These are phyloP conservation scores for Alca torda DNA, from an alignment of 2,797 vertebrate genomes.

Conservation along the genomic window DNA sequence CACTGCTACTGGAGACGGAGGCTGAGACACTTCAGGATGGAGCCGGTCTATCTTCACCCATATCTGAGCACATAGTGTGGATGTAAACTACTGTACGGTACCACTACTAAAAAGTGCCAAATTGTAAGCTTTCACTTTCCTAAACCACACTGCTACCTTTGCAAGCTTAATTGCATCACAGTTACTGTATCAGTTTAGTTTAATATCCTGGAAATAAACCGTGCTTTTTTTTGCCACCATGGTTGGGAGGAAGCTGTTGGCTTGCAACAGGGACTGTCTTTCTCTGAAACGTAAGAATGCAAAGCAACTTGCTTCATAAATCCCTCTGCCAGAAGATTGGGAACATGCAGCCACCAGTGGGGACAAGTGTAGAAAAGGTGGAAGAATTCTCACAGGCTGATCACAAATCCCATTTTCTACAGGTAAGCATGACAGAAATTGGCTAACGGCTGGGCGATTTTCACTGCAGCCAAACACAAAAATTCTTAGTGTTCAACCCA, in stretches of 20 bases:
- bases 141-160: neutral
- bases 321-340: too few species aligned
- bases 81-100: fast-evolving
- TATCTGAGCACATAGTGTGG: neutral
- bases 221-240: neutral
- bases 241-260: neutral
- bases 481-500: neutral
- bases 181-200: neutral
- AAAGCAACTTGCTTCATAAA: neutral
- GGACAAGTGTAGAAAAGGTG: neutral
- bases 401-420: neutral
- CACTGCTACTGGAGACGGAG: neutral
- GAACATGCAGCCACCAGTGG: neutral
- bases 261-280: neutral
- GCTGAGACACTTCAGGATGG: fast-evolving
- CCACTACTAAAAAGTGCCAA: too few species aligned
- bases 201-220: neutral
- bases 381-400: neutral
- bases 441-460: neutral
- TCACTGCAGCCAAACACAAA: neutral
- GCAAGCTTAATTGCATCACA: neutral
- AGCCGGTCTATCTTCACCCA: fast-evolving
- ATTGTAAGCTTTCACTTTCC: neutral
- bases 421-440: neutral
- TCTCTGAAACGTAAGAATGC: neutral